Evolutionary conservation across 2,113 vertebrate genomes (phyloP).

Genomic region (Amazona vittata): DNA sequence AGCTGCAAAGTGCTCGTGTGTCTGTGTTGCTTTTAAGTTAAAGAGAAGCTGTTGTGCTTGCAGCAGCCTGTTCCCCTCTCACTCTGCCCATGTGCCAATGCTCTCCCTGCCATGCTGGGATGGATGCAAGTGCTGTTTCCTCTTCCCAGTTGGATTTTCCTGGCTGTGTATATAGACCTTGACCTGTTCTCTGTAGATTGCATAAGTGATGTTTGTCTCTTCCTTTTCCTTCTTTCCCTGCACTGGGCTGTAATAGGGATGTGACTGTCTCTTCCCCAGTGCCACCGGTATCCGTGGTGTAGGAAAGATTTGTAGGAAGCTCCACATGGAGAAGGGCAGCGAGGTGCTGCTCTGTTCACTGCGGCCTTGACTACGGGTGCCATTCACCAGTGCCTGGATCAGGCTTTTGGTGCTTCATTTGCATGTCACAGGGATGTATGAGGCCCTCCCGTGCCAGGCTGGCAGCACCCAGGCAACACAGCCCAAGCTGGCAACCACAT

Average conservation of each 20-base stretch:
- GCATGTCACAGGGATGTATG: accelerated
- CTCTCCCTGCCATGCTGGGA: not conserved
- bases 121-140: not conserved
- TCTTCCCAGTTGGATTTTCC: not conserved
- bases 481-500: not conserved
- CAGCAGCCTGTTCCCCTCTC: not conserved
- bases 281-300: not conserved
- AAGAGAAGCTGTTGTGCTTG: not conserved
- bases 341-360: not conserved
- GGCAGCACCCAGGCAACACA: accelerated
- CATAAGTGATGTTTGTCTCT: not conserved
- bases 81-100: not conserved
- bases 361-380: not conserved
- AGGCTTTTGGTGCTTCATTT: not conserved
- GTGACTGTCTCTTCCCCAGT: not conserved
- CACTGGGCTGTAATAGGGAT: not conserved
- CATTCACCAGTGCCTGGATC: not conserved
- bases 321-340: not conserved
- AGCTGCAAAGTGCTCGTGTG: not conserved
- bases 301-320: not conserved
- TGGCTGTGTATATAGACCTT: not conserved
- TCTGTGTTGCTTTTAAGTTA: not conserved
- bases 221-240: not conserved
- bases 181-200: not conserved
- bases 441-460: not conserved